Evolutionary conservation across 2,113 vertebrate species (phyloP).

Genomic region (Seriola dumerili): DNA sequence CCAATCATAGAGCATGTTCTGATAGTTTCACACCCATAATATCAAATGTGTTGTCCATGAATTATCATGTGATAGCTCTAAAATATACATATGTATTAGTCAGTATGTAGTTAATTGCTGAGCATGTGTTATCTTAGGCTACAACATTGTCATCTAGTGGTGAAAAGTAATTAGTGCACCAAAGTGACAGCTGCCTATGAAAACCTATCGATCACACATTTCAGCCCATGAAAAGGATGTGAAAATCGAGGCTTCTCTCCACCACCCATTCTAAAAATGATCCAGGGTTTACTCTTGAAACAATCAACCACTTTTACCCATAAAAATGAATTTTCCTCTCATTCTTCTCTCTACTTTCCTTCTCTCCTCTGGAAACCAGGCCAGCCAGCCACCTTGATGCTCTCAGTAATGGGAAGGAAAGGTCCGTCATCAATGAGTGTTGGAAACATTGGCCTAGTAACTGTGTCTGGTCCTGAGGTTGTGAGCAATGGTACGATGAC

Average conservation of each 20-base stretch:
- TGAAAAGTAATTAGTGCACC: background rate
- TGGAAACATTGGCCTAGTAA: constrained; percentile 62
- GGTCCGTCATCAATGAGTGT: constrained; percentile 72
- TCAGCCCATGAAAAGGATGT: background rate
- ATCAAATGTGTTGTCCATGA: no score
- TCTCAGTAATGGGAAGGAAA: constrained; percentile 80
- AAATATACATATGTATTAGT: background rate
- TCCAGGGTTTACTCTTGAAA: background rate
- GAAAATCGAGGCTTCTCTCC: background rate
- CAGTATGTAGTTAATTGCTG: background rate
- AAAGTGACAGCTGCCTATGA: background rate
- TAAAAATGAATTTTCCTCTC: background rate
- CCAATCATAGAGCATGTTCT: background rate
- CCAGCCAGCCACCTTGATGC: constrained; percentile 66
- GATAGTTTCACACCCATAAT: no score
- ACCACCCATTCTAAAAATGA: background rate
- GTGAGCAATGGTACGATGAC: constrained; percentile 43
- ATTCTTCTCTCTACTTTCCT: background rate
- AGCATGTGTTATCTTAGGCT: background rate
- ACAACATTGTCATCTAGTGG: background rate
- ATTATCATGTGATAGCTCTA: no score
- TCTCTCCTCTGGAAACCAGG: constrained; percentile 58
- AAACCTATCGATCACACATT: background rate
- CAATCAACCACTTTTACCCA: background rate
- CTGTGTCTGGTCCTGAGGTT: constrained; percentile 54